Base-by-base conservation (phyloP, 2,113 vertebrate species). In the Peucedramus taeniatus region DNA sequence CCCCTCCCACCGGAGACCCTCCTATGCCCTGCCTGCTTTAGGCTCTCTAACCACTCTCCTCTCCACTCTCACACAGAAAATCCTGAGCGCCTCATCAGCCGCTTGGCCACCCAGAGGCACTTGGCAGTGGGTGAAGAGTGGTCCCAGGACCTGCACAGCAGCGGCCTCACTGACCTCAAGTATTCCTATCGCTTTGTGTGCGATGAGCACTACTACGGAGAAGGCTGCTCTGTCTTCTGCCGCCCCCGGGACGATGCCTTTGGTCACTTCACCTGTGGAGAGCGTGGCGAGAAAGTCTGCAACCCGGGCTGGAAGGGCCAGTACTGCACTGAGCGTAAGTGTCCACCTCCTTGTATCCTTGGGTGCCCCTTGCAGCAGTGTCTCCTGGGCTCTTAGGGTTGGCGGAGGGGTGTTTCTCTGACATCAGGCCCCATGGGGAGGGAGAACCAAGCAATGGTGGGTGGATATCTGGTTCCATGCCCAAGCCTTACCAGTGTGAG, bases 301-400 rank as follows among this genome's bases (percentile, higher is more conserved):
- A 99, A 99, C 92, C 99, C 99, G 0, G 99, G 99, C 96, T 99
- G 99, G 99, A 99, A 99, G 89, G 99, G 99, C 79, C 98, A 98
- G 65, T 99, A 99, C 98, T 99, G 99, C 98, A 99, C 99, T 51
- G 99, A 99, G 90, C 96, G 99, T 99, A 97, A 99, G 99, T 99
- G 56, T 90, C 45, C 28, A 45, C 20, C 54, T 90, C 51, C 40
- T 80, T 88, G 53, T 68, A 37, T 78, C 14, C 51, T 39, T 0
- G 3, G 45, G 44, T 11, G 4, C 30, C 1, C 5, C 14, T 39
- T 51, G 45, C 56, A 89, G 42, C 35, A 18, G 42, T 11, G 47
- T 88, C 18, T 39, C 35, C 49, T 40, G 50, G 54, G 45, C 50
- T 68, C 23, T 12, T 15, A 18, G 17, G 19, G 12, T 12, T 60